Conservation (phyloP, 2,113 vertebrate species). For the Hemiprocne comata region DNA sequence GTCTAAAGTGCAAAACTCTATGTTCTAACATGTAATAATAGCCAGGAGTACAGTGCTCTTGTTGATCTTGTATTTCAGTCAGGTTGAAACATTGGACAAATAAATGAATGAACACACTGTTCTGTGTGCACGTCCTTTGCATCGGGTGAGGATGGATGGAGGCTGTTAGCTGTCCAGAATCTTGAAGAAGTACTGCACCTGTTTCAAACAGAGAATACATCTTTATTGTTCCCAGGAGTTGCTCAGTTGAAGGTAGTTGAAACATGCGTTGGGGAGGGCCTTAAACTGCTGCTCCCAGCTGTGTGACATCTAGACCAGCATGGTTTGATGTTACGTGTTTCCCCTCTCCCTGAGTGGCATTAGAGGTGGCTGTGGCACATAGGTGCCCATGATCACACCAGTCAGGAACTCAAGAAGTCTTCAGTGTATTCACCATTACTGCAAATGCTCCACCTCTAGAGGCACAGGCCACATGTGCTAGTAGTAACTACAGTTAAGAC, state of each 20-base stretch:
- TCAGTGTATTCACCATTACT: fast-evolving
- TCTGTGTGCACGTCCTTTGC: neutral
- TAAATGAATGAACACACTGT: constrained; percentile 81
- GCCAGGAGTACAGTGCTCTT: constrained; percentile 90
- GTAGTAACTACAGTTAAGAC: neutral
- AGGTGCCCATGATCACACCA: fast-evolving
- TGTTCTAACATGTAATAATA: constrained; percentile 91
- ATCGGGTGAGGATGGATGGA: neutral
- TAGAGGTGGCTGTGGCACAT: fast-evolving
- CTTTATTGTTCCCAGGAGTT: fast-evolving
- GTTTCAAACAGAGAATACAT: neutral
- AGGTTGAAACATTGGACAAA: constrained; percentile 93
- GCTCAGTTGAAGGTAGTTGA: neutral
- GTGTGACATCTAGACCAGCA: fast-evolving
- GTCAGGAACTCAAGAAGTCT: fast-evolving
- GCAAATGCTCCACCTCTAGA: fast-evolving
- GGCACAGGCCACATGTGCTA: fast-evolving
- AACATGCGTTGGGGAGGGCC: fast-evolving
- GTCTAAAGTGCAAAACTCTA: constrained; percentile 91
- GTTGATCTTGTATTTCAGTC: constrained; percentile 93
- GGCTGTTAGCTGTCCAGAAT: constrained; percentile 82
- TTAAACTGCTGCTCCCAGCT: too few relatives aligned
- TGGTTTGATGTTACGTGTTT: fast-evolving
- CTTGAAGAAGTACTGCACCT: constrained; percentile 98
- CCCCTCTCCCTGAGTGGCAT: fast-evolving